Conservation (phyloP, 2,113 vertebrate genomes). For the Eulacestoma nigropectus region DNA sequence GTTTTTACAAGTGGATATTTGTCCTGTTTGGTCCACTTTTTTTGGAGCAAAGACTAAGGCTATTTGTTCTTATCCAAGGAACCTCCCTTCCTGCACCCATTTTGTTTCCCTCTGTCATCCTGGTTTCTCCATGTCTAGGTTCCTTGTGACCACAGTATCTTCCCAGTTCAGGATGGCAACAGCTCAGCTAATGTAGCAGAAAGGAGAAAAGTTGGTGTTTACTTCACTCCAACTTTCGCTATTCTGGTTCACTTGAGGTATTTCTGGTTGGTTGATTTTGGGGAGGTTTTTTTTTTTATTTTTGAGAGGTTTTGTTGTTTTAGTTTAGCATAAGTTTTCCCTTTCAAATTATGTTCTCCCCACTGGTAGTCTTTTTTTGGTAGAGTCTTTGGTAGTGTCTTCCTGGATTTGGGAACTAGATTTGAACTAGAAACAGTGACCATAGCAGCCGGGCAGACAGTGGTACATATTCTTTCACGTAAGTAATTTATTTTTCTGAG, state of each 20-base stretch:
- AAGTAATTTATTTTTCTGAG: background rate
- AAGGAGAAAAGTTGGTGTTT: background rate
- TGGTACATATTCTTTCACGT: background rate
- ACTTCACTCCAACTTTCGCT: background rate
- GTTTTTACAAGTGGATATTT: background rate
- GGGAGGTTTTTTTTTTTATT: background rate
- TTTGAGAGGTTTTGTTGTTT: background rate
- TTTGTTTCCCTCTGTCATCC: background rate
- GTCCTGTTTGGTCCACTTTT: background rate
- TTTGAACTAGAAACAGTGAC: background rate
- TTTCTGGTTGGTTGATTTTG: background rate
- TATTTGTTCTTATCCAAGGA: background rate
- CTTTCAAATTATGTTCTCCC: background rate
- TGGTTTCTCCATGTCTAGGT: background rate
- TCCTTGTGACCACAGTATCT: background rate
- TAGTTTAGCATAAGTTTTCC: background rate
- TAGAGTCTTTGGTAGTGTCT: background rate
- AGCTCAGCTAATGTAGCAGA: background rate
- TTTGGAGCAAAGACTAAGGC: background rate
- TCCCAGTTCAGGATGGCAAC: background rate
- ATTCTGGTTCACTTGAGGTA: background rate
- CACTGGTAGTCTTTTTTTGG: background rate
- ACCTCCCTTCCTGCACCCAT: background rate
- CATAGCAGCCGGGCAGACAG: accelerated
- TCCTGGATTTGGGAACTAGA: too few relatives aligned